Base-by-base conservation (phyloP, 2,113 vertebrate species). In the Illadopsis cleaveri region DNA sequence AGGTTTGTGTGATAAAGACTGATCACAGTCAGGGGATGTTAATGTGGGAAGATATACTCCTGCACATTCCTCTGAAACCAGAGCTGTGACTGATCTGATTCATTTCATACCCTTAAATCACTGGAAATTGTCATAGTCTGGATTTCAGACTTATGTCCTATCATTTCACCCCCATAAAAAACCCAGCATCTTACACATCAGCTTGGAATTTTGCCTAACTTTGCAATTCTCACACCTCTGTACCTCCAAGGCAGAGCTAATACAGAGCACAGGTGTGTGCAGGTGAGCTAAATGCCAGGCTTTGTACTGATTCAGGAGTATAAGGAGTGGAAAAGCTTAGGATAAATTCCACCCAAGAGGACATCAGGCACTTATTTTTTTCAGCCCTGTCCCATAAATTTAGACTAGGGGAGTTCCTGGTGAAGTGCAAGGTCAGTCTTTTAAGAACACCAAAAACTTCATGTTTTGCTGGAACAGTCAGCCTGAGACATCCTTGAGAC, bases 11-110 rank as follows among this genome's bases (percentile, higher is more conserved):
- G 96, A 96, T 78, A 94, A 95, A 98, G 95, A 97, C 58, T 79
- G 93, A 98, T 95, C 82, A 48, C 89, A 95, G 96, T 85, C 89
- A 87, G 90, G 91, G 93, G 95, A 81, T 94, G 94, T 94, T 97
- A 94, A 97, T 73, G 57, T 89, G 92, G 80, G 85, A 96, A 97
- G 94, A 97, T 94, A 82, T 85, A 96, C 96, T 83, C 71, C 62
- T 91, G 58, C 33, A 22, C 90, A 84, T 94, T 96, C 96, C 95
- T 89, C 1, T 9, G 4, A 56, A 95, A 93, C 95, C 30, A 3
- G 91, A 89, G 56, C 85, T 94, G 95, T 96, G 96, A 96, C 95
- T 90, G 85, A 78, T 96, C 53, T 68, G 82, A 96, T 72, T 87
- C 82, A 84, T 95, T 97, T 96, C 3, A 5, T 84, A 60, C 62